These are phyloP conservation scores for Xerus inauris DNA, from an alignment of 2,113 vertebrate genomes.

Conservation along the genomic window DNA sequence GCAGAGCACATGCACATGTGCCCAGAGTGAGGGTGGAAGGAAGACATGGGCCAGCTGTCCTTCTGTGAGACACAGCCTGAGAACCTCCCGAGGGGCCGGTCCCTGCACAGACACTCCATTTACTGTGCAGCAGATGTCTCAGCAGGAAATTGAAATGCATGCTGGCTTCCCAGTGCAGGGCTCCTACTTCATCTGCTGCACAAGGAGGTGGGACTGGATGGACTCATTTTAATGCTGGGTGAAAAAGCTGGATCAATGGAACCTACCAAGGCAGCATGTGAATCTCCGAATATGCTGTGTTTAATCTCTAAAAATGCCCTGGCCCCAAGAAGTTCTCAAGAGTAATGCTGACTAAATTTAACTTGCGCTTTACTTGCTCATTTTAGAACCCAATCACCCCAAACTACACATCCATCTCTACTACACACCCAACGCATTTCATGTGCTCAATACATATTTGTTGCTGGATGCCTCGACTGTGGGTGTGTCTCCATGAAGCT, in stretches of 20 bases:
- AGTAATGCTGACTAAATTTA: background rate
- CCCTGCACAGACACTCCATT: background rate
- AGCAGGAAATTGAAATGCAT: background rate
- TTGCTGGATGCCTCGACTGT: background rate
- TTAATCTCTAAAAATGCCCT: background rate
- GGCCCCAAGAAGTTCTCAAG: background rate
- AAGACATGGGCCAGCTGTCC: background rate
- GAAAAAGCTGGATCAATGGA: background rate
- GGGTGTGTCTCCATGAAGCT: background rate
- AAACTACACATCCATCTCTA: background rate
- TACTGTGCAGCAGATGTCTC: background rate
- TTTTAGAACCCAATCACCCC: background rate
- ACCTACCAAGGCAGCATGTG: background rate
- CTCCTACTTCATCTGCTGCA: background rate
- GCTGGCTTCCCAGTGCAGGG: background rate
- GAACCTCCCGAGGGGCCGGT: background rate
- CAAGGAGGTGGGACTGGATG: background rate
- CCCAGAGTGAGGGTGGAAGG: background rate
- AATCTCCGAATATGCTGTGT: background rate
- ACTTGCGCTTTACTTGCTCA: background rate
- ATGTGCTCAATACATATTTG: background rate
- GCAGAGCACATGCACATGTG: background rate
- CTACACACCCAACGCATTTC: background rate
- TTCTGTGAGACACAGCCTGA: background rate
- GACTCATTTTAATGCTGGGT: background rate